Evolutionary conservation across 1,140 invertebrate species (phyloP).

Genomic region (Conopomorpha cramerella): DNA sequence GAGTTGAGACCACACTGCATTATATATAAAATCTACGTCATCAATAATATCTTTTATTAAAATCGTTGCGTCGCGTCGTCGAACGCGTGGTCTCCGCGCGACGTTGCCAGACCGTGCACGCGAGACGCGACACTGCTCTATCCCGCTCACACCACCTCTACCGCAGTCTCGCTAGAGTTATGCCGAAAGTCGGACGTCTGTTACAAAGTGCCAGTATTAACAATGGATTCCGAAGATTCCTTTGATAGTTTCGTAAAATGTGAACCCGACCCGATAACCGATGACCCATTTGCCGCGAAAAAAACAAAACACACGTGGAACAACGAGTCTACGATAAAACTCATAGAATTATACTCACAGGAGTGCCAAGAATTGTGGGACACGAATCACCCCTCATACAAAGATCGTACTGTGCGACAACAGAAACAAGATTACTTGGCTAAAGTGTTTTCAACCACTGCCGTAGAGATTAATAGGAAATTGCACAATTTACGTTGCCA

Average conservation of each 20-base stretch:
- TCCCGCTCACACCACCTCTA: constrained; percentile 26
- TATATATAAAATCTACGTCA: too few species aligned
- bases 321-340: constrained; percentile 31
- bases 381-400: constrained; percentile 25
- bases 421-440: constrained; percentile 30
- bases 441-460: constrained; percentile 26
- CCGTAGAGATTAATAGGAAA: constrained; percentile 40
- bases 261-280: too few species aligned
- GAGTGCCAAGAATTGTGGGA: constrained; percentile 44
- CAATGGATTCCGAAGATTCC: constrained; percentile 37
- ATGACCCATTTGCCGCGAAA: too few species aligned
- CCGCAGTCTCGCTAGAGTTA: constrained; percentile 51
- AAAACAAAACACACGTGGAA: constrained; percentile 24
- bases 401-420: constrained; percentile 21
- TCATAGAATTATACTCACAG: constrained; percentile 29
- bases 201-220: constrained; percentile 11
- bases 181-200: constrained; percentile 17
- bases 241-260: too few species aligned
- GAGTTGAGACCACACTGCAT: too few species aligned
- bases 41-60: too few species aligned
- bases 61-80: too few species aligned
- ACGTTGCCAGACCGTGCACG: constrained; percentile 35
- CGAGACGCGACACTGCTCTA: too few species aligned
- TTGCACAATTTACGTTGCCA: constrained; percentile 45
- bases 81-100: constrained; percentile 15